These are phyloP conservation scores for Gadopsis bispinosus DNA, from an alignment of 2,797 vertebrate genomes.

Conservation along the genomic window DNA sequence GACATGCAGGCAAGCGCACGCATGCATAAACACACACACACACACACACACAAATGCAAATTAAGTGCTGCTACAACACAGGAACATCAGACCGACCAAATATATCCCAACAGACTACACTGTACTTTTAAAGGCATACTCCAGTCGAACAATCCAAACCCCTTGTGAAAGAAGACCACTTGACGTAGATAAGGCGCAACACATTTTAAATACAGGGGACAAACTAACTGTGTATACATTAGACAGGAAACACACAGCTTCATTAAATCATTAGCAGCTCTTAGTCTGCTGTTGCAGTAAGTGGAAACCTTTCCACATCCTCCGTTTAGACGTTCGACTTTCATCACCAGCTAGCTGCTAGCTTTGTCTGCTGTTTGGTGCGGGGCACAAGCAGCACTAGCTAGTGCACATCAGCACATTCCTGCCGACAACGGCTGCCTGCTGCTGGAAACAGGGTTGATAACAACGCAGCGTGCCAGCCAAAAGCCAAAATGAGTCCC, in stretches of 20 bases:
- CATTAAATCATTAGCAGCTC: background rate
- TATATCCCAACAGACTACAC: constrained; percentile 46
- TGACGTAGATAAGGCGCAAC: background rate
- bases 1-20: background rate
- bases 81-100: constrained; percentile 42
- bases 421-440: background rate
- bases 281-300: background rate
- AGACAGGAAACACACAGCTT: background rate
- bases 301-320: background rate
- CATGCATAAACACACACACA: background rate
- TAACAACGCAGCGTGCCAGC: too few species aligned
- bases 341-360: background rate
- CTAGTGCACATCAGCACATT: background rate
- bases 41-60: constrained; percentile 12
- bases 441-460: background rate
- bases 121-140: constrained; percentile 31
- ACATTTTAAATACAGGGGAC: constrained; percentile 4
- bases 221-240: background rate
- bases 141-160: constrained; percentile 32
- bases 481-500: background rate
- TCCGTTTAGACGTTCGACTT: background rate
- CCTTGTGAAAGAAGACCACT: constrained; percentile 21
- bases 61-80: constrained; percentile 34
- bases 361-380: background rate
- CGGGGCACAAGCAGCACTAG: background rate